Evolutionary conservation across 2,888 invertebrate genomes (phyloP).

Genomic region (Andricus quercusramuli): DNA sequence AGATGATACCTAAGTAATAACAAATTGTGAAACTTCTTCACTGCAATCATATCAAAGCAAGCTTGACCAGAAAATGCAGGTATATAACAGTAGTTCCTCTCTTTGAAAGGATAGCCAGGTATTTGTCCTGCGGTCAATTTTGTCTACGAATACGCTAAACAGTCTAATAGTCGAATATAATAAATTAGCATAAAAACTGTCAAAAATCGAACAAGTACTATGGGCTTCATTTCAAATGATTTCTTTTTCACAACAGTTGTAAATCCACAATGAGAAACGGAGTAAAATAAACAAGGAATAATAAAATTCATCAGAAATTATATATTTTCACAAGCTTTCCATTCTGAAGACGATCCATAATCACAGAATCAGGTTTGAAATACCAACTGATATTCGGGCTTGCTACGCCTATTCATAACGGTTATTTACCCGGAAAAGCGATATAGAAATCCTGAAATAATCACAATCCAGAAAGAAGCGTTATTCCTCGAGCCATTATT

Average conservation of each 20-base stretch:
- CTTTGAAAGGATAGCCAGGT: not conserved
- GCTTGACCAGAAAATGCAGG: not conserved
- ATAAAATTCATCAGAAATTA: not conserved
- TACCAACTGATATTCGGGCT: slow-evolving; percentile 24
- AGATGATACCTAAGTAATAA: not conserved
- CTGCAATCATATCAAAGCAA: not conserved
- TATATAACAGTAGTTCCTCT: not conserved
- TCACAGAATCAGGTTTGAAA: not conserved
- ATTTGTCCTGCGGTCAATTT: not conserved
- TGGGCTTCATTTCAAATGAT: not conserved
- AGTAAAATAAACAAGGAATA: not conserved
- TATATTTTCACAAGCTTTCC: not conserved
- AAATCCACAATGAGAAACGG: not conserved
- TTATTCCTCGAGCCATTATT: not conserved
- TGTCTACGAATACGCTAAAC: not conserved
- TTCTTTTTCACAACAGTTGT: not conserved
- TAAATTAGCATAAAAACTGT: not conserved
- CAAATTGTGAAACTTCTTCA: not conserved
- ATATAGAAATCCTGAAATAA: not conserved
- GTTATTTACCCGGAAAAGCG: not conserved
- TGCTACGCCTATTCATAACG: slow-evolving; percentile 2
- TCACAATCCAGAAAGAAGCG: not conserved
- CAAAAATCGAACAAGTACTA: not conserved
- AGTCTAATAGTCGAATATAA: not conserved
- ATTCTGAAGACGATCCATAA: not conserved